Evolutionary conservation across 2,797 vertebrate genomes (phyloP), one percentile per base, ranked within the genome.

Genomic region (Buceros bicornis): DNA sequence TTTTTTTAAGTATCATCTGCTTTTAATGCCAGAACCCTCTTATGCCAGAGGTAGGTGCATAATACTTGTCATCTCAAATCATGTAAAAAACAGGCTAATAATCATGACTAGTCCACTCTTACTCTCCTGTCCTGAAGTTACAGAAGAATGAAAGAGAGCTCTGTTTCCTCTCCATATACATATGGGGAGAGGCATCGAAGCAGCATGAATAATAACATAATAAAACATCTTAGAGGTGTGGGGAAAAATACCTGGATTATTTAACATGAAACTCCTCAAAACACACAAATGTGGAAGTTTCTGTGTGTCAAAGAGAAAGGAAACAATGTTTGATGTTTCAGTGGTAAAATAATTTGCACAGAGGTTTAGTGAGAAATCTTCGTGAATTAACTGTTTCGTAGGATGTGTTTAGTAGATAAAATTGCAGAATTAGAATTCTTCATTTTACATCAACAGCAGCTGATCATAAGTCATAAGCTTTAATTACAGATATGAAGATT

Each of bases 341-440:
- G 5, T 0, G 0, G 19, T 31, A 78, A 48, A 73, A 3, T 6
- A 33, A 64, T 81, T 76, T 78, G n/a, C 33, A 19, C 13, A 69
- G 11, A 69, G 4, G 0, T 57, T 69, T 56, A 8, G 53, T 24
- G 15, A 73, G 37, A 80, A 77, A 62, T 81, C 22, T 54, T 61
- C 42, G 13, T 69, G 11, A 51, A 5, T 50, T 51, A 50, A 40
- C 5, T 45, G 12, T 16, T 83, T 72, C 11, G 2, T 54, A 43
- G 19, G 35, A 17, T 47, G 43, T 31, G 16, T 90, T 82, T 26
- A 73, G 13, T 11, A 62, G 40, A 67, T 10, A 50, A 9, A 90
- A 48, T 80, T 70, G n/a, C 28, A 80, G 47, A 81, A 66, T 88
- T 77, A 40, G 3, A 40, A 33, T 86, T 73, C 43, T 77, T 69